Evolutionary conservation across 2,797 vertebrate species (phyloP), one percentile per base, ranked within the genome.

Genomic region (Rhabdophis nuchalis): DNA sequence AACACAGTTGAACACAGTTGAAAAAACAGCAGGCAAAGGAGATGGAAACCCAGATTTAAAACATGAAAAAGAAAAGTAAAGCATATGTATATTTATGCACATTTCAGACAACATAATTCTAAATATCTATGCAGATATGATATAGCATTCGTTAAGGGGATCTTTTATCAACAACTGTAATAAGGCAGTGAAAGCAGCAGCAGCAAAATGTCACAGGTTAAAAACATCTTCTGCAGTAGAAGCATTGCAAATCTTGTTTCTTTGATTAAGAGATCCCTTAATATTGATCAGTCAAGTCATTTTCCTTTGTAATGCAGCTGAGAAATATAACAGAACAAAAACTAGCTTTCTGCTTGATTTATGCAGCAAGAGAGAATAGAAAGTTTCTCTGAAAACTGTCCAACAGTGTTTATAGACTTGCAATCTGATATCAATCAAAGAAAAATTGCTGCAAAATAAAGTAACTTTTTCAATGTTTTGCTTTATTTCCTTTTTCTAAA

Each of bases 401-500:
- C 25, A 20, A 88, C 12, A 93, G 50, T 32, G 56, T 0, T 54
- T 56, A 88, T 1, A 0, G 0, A 58, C 27, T 90, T 94, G 58
- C 64, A 82, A 0, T 32, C 4, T 82, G 82, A 41, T 1, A 72
- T 41, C 89, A 93, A 94, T 8, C 13, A 61, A 36, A 56, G 91
- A 86, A 87, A 85, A 87, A 20, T 14, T 86, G 36, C 54, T 58
- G 23, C 20, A 58, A 85, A 50, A 77, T 12, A 52, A 58, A 54
- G 61, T n/a, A 10, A 10, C 10, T 5, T 16, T 72, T 72, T n/a
- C 57, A 1, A 87, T 85, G 58, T 57, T 46, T 20, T 16, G 53
- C 10, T 46, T 93, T 20, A 14, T 13, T 41, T 89, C 90, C 64
- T 88, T 72, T 93, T 92, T 41, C 77, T 68, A 93, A 92, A 41